Percentiles rank a stretch among this genome's conserved stretches.
Conservation (phyloP, 2,888 invertebrate genomes). For the Drosophila suboccidentalis region DNA sequence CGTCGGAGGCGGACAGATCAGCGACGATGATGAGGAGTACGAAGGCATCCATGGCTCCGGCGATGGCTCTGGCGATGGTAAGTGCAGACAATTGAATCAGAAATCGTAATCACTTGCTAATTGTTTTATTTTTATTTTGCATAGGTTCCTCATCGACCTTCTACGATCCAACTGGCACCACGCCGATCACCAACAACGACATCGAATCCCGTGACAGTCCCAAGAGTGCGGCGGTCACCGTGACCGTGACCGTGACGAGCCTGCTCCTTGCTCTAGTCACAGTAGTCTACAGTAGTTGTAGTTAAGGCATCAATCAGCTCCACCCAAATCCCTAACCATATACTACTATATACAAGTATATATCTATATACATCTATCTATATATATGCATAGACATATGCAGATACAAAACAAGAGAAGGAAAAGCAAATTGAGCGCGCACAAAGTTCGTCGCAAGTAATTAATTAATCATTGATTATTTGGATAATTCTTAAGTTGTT, state of each 20-base stretch:
- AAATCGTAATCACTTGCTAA: neutral
- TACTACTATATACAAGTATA: conserved; percentile 29
- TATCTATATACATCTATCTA: conserved; percentile 26
- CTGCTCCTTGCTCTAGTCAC: conserved; percentile 78
- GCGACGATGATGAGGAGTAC: conserved; percentile 84
- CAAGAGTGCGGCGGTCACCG: conserved; percentile 44
- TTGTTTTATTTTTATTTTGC: too few relatives aligned
- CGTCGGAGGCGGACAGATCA: conserved; percentile 61
- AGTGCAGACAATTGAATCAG: conserved; percentile 16
- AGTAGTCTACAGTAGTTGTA: conserved; percentile 69
- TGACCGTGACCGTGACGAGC: conserved; percentile 56
- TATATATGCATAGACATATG: conserved; percentile 22
- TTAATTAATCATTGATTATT: conserved; percentile 60
- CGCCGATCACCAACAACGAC: conserved; percentile 51
- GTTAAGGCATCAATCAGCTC: conserved; percentile 62
- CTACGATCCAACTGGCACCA: conserved; percentile 68
- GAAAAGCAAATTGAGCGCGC: conserved; percentile 39
- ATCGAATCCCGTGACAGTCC: conserved; percentile 49
- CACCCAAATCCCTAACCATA: conserved; percentile 49
- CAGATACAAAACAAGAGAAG: conserved; percentile 19
- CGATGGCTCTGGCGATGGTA: conserved; percentile 85
- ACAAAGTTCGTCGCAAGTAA: conserved; percentile 60
- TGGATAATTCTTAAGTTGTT: conserved; percentile 76
- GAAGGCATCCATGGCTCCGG: conserved; percentile 82
- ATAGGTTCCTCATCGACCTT: conserved; percentile 71